Evolutionary conservation across 1,140 invertebrate genomes (phyloP).

Genomic region (Medauroidea extradentata): DNA sequence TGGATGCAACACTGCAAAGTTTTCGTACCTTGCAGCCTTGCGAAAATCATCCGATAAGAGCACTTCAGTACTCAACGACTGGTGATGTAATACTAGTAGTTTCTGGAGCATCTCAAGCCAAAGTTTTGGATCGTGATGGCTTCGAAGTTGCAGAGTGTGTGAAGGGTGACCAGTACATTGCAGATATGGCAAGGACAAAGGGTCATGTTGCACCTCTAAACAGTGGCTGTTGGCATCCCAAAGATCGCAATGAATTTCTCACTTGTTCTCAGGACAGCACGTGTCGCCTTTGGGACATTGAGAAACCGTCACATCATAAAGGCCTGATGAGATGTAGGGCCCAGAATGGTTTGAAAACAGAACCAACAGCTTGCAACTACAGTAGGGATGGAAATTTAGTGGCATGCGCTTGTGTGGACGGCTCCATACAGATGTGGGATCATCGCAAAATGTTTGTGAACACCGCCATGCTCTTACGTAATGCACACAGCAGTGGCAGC

Average conservation of each 20-base stretch:
- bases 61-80: slow-evolving; percentile 86
- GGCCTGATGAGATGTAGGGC: slow-evolving; percentile 86
- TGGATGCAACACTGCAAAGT: slow-evolving; percentile 86
- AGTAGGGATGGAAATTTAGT: slow-evolving; percentile 85
- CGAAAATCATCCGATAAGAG: slow-evolving; percentile 91
- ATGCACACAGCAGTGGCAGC: slow-evolving; percentile 73
- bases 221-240: slow-evolving; percentile 91
- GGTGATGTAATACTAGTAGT: slow-evolving; percentile 93
- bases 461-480: slow-evolving; percentile 68
- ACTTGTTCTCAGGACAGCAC: slow-evolving; percentile 93
- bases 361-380: slow-evolving; percentile 80
- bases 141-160: slow-evolving; percentile 93
- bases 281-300: slow-evolving; percentile 83
- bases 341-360: slow-evolving; percentile 81
- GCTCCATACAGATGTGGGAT: slow-evolving; percentile 98
- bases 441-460: slow-evolving; percentile 79
- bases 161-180: slow-evolving; percentile 95
- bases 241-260: slow-evolving; percentile 86
- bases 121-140: slow-evolving; percentile 93
- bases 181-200: slow-evolving; percentile 91
- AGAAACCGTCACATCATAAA: slow-evolving; percentile 72
- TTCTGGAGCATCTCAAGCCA: slow-evolving; percentile 87
- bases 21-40: slow-evolving; percentile 91
- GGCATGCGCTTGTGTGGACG: slow-evolving; percentile 89
- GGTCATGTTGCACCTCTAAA: slow-evolving; percentile 93